Conservation (phyloP, 2,797 vertebrate genomes). For the Pachyuromys duprasi region DNA sequence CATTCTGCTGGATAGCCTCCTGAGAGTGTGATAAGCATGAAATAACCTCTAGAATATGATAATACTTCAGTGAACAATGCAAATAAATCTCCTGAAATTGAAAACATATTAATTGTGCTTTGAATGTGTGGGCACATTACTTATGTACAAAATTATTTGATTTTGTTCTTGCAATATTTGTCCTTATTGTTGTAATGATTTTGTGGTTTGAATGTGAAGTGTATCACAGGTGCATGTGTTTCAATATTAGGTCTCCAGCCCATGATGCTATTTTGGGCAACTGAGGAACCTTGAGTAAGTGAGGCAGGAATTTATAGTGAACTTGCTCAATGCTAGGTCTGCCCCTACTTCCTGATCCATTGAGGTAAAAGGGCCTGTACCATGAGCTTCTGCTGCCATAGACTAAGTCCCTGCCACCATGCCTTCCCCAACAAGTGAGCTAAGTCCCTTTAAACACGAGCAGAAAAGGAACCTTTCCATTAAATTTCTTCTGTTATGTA, state of each 20-base stretch:
- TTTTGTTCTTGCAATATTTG: background rate
- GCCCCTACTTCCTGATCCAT: background rate
- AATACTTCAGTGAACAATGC: background rate
- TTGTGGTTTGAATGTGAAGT: background rate
- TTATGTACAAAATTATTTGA: background rate
- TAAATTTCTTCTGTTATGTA: background rate
- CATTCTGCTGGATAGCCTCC: background rate
- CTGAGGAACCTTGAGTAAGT: background rate
- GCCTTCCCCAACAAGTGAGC: background rate
- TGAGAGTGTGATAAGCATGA: background rate
- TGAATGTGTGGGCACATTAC: background rate
- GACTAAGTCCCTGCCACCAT: background rate
- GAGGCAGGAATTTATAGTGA: background rate
- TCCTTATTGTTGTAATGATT: background rate
- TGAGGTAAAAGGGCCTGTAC: background rate
- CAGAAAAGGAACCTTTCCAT: background rate
- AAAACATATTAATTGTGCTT: background rate
- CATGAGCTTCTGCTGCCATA: background rate
- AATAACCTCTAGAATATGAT: slow-evolving; percentile 9
- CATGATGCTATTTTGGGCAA: background rate
- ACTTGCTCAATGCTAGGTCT: background rate
- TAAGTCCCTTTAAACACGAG: background rate
- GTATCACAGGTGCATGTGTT: background rate
- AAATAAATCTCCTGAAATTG: background rate
- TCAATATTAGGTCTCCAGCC: background rate